phyloP scores from a whole-genome alignment of 1,140 invertebrate species.

The Pachypeltis micranthus region DNA sequence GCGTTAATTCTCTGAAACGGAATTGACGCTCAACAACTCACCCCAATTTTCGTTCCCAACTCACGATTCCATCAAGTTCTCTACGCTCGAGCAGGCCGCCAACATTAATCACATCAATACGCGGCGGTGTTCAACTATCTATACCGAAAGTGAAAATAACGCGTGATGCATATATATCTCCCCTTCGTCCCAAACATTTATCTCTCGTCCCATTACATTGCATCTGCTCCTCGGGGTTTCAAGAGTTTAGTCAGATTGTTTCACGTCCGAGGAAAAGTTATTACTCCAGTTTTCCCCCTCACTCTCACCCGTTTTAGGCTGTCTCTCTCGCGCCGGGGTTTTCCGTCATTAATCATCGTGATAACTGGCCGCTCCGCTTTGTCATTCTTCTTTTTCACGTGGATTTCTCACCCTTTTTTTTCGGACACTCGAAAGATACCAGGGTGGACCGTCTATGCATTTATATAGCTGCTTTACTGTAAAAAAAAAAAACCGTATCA shows the following conservation, averaged over 20 bases:
- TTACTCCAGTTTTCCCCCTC: not conserved
- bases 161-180: too few relatives aligned
- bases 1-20: too few relatives aligned
- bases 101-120: too few relatives aligned
- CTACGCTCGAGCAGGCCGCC: too few relatives aligned
- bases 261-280: not conserved
- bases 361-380: not conserved
- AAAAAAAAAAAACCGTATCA: too few relatives aligned
- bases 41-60: too few relatives aligned
- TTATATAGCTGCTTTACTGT: not conserved
- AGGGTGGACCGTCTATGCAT: not conserved
- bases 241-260: not conserved
- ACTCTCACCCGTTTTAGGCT: not conserved
- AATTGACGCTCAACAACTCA: too few relatives aligned
- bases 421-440: not conserved
- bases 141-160: too few relatives aligned
- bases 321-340: not conserved
- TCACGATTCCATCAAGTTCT: too few relatives aligned
- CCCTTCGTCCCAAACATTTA: too few relatives aligned
- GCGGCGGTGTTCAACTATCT: too few relatives aligned
- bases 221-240: not conserved
- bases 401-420: not conserved
- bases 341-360: not conserved
- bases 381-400: not conserved
- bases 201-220: not conserved